Conservation (phyloP, 2,113 vertebrate species). For the Brachyhypopomus occidentalis region DNA sequence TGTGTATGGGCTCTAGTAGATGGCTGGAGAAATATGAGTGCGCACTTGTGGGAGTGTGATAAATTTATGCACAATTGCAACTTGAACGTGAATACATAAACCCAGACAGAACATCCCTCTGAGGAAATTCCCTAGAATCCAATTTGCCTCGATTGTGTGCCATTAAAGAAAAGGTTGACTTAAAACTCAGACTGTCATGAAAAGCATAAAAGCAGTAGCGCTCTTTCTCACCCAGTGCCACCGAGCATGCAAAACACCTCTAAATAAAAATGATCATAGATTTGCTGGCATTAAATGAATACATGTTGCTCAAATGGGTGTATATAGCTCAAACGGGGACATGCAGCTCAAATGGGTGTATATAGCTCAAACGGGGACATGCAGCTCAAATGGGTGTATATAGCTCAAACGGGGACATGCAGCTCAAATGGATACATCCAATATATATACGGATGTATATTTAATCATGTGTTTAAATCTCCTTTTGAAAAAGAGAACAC, state of each 20-base stretch:
- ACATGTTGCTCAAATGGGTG: too few species aligned
- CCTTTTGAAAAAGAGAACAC: too few species aligned
- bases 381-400: too few species aligned
- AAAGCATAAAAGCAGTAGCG: background rate
- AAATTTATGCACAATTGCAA: slow-evolving; percentile 27
- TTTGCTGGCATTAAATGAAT: too few species aligned
- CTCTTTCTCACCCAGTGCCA: background rate
- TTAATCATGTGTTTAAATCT: too few species aligned
- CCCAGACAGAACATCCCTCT: slow-evolving; percentile 37
- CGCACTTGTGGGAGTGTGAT: slow-evolving; percentile 38
- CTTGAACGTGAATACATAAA: slow-evolving; percentile 18
- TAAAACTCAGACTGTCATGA: slow-evolving; percentile 23
- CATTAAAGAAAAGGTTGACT: slow-evolving; percentile 25
- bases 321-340: too few species aligned
- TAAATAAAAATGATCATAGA: too few species aligned
- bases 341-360: too few species aligned
- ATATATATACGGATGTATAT: too few species aligned
- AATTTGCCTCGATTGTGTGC: slow-evolving; percentile 6
- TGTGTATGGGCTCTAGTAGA: slow-evolving; percentile 19
- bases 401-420: too few species aligned
- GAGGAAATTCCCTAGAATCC: slow-evolving; percentile 32
- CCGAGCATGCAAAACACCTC: background rate
- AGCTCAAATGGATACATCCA: too few species aligned
- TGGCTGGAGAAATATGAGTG: slow-evolving; percentile 33
- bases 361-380: too few species aligned